Percentiles rank a stretch among this genome's conserved stretches.
These are phyloP conservation scores for Holacanthus passer DNA, from an alignment of 2,113 vertebrate genomes.

Conservation along the genomic window DNA sequence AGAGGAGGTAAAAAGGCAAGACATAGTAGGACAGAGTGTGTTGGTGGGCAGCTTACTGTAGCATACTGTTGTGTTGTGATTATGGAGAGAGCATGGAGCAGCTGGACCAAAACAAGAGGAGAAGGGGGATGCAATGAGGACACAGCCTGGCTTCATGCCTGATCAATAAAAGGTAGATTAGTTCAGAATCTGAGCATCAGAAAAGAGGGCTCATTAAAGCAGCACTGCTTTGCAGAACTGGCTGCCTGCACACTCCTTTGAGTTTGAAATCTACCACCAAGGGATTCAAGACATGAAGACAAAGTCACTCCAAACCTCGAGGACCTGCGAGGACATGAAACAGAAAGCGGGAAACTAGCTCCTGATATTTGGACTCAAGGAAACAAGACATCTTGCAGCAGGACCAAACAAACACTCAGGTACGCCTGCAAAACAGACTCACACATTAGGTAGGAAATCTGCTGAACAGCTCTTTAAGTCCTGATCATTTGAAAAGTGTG, in stretches of 20 bases:
- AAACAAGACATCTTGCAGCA: constrained; percentile 36
- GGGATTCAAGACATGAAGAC: constrained; percentile 48
- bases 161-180: constrained; percentile 68
- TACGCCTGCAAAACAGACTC: constrained; percentile 54
- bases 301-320: constrained; percentile 48
- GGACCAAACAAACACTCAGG: constrained; percentile 58
- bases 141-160: constrained; percentile 47
- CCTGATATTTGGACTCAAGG: constrained; percentile 48
- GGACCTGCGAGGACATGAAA: constrained; percentile 31
- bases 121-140: constrained; percentile 53
- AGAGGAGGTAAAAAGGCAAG: constrained; percentile 60
- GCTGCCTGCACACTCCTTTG: constrained; percentile 44
- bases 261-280: constrained; percentile 56
- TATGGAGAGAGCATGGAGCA: constrained; percentile 60
- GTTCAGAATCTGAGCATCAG: constrained; percentile 38
- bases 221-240: constrained; percentile 40
- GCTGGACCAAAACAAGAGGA: constrained; percentile 66
- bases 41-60: constrained; percentile 62
- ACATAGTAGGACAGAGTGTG: constrained; percentile 66
- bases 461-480: neutral
- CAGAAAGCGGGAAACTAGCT: constrained; percentile 39
- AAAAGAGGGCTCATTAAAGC: constrained; percentile 34
- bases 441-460: neutral
- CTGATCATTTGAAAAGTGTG: constrained; percentile 25
- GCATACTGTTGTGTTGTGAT: constrained; percentile 64